Evolutionary conservation across 2,888 invertebrate genomes (phyloP), one percentile per base, ranked within the genome.

Genomic region (Branchellion lobata): DNA sequence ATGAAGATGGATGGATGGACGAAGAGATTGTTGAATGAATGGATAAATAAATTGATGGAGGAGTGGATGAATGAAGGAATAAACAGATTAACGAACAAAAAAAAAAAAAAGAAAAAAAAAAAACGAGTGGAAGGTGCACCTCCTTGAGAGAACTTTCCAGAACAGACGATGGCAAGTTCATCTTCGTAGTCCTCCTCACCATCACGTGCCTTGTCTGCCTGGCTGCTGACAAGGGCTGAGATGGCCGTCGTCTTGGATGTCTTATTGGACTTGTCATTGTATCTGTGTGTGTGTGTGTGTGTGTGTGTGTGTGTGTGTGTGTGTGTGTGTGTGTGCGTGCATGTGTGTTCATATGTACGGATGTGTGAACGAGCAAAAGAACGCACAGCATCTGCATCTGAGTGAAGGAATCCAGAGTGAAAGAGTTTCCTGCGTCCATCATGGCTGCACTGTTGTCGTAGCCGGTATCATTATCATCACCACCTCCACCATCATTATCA

Each of bases 231-330:
- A 8, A 57, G 61, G 24, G n/a, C 8, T 24, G 61, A 3, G 14
- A 57, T 18, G 61, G 47, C 47, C 18, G 47, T 14, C 8, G 47
- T 18, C 18, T 57, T 57, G 14, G 61, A 24, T 18, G n/a, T n/a
- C 14, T 40, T 40, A 14, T 40, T 8, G 5, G 61, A 3, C n/a
- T 57, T 57, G 61, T 57, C 61, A 14, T 5, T 24, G 61, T 57
- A 57, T n/a, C 61, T 57, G 61, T 57, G 61, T 29, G 31, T 69
- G 34, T 14, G 34, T 33, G 21, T 14, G 27, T 33, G 33, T 29
- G 29, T 65, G 24, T 65, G 24, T 65, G n/a, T n/a, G n/a, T 65
- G 65, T 65, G n/a, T 65, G 65, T 65, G n/a, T 65, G 65, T 65
- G 65, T 65, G 65, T 65, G n/a, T 65, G 65, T n/a, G n/a, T 29